Percentiles rank a stretch among this genome's conserved stretches.
Evolutionary conservation across 2,888 invertebrate species (phyloP).

Genomic region (Drosophila acutilabella): DNA sequence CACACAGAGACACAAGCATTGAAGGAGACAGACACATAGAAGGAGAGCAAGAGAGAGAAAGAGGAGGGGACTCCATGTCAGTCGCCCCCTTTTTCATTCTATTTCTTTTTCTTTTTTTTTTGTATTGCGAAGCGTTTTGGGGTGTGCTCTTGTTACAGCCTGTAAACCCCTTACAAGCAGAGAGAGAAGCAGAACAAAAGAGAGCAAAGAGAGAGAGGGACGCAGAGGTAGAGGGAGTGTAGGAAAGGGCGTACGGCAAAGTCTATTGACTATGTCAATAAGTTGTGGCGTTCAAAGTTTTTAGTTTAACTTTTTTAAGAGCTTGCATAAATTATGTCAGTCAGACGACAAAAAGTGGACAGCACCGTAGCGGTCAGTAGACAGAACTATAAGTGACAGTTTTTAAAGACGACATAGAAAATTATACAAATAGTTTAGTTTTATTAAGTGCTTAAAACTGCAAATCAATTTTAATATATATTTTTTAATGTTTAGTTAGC

Average conservation of each 20-base stretch:
- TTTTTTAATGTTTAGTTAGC: no score
- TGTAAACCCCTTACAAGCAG: conserved; percentile 24
- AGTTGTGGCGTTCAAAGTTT: neutral
- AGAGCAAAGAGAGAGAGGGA: neutral
- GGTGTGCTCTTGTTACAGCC: conserved; percentile 47
- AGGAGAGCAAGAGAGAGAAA: neutral
- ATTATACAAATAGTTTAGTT: no score
- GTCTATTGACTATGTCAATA: conserved; percentile 9
- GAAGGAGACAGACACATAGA: neutral
- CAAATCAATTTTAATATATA: no score
- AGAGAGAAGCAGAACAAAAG: neutral
- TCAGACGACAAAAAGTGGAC: conserved; percentile 8
- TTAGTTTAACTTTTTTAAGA: neutral
- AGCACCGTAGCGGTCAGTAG: neutral
- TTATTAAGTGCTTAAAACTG: no score
- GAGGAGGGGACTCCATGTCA: conserved; percentile 15
- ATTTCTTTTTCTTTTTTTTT: no score
- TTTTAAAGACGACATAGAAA: no score
- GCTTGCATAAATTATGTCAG: neutral
- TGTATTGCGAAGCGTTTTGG: conserved; percentile 34
- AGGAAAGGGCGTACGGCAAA: no score
- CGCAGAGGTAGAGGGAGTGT: neutral
- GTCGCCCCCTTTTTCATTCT: conserved; percentile 34
- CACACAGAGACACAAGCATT: neutral
- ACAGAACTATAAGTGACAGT: neutral